phyloP scores from a whole-genome alignment of 1,140 invertebrate genomes.

The Tribolium madens region DNA sequence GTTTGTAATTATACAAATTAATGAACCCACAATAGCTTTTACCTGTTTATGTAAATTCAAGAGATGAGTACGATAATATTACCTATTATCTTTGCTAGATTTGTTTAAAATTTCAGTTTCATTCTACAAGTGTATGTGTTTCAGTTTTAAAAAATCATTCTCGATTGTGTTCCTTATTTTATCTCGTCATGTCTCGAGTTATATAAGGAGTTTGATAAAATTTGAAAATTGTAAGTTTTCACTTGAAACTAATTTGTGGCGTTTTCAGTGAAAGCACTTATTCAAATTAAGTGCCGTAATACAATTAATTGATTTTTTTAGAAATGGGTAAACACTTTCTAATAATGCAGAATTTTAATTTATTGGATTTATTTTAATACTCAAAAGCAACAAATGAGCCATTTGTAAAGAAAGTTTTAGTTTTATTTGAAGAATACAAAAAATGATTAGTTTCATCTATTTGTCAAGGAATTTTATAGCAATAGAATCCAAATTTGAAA shows the following conservation, averaged over 20 bases:
- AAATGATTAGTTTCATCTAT: too few species aligned
- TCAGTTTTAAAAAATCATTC: not conserved
- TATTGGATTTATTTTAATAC: not conserved
- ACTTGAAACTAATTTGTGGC: not conserved
- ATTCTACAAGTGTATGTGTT: not conserved
- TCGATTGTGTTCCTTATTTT: not conserved
- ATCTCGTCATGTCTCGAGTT: not conserved
- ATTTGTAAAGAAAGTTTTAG: not conserved
- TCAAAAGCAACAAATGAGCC: not conserved
- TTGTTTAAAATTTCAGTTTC: not conserved
- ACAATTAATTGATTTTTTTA: conserved; percentile 11
- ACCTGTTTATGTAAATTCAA: not conserved
- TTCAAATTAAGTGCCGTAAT: conserved; percentile 2
- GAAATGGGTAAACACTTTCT: conserved; percentile 1
- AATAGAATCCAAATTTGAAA: too few species aligned
- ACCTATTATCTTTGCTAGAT: not conserved
- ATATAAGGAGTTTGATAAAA: not conserved
- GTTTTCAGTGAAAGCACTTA: conserved; percentile 9
- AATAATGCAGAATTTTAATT: conserved; percentile 3
- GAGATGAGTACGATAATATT: not conserved
- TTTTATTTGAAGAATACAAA: too few species aligned
- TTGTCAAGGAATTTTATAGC: too few species aligned
- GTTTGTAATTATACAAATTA: not conserved
- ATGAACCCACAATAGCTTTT: not conserved
- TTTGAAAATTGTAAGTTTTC: not conserved